Conservation (phyloP, 2,797 vertebrate species). For the Percopsis omiscomaycus region DNA sequence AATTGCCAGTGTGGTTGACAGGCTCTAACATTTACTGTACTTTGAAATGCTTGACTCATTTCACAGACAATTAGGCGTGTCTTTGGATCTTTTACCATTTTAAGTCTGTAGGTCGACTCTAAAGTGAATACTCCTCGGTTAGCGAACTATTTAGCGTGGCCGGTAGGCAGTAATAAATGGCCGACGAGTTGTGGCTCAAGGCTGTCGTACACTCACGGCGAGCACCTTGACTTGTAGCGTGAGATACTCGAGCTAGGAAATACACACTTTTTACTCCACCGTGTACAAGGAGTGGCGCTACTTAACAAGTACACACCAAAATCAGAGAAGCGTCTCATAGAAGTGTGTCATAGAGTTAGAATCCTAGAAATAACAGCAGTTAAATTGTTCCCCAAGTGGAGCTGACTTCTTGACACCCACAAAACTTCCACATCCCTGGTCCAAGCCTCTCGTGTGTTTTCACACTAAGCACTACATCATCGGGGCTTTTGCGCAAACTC, state of each 20-base stretch:
- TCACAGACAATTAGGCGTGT: slow-evolving; percentile 70
- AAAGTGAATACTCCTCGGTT: slow-evolving; percentile 54
- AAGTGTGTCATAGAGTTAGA: too few relatives aligned
- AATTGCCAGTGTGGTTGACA: slow-evolving; percentile 67
- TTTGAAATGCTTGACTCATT: slow-evolving; percentile 68
- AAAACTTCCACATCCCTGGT: slow-evolving; percentile 25
- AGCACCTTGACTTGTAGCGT: slow-evolving; percentile 48
- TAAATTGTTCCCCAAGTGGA: too few relatives aligned
- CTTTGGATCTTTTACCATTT: slow-evolving; percentile 61
- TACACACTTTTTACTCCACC: slow-evolving; percentile 36
- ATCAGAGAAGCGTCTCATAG: not conserved
- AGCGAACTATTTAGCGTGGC: slow-evolving; percentile 47
- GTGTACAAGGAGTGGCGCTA: slow-evolving; percentile 10
- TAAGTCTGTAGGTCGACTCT: slow-evolving; percentile 35
- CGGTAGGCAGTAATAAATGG: slow-evolving; percentile 40
- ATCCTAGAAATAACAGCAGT: too few relatives aligned
- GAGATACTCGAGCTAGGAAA: slow-evolving; percentile 25
- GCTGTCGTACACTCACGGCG: slow-evolving; percentile 44
- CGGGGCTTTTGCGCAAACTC: slow-evolving; percentile 6
- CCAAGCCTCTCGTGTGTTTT: slow-evolving; percentile 37
- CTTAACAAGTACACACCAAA: slow-evolving; percentile 2
- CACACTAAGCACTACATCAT: slow-evolving; percentile 29
- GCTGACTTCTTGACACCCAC: not conserved
- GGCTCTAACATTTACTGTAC: slow-evolving; percentile 62
- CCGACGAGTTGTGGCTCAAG: slow-evolving; percentile 28